A percentile compares a stretch with the other conserved stretches of the same genome.
Conservation (phyloP, 2,797 vertebrate genomes). For the Smutsia gigantea region DNA sequence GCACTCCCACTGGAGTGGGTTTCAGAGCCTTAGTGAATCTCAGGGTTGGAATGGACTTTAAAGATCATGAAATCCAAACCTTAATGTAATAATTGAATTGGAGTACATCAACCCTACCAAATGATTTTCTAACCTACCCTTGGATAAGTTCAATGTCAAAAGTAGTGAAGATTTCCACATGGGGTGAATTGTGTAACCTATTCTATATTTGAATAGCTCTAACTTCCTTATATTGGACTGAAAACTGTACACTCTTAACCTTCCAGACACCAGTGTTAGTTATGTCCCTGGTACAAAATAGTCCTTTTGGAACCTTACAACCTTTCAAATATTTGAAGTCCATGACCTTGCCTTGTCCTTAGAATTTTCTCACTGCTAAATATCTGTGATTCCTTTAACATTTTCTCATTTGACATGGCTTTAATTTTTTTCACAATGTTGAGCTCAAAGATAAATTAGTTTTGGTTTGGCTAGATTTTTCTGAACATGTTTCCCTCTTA, state of each 20-base stretch:
- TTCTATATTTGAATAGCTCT: background rate
- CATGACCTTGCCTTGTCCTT: background rate
- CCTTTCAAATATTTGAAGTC: conserved; percentile 31
- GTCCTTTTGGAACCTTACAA: background rate
- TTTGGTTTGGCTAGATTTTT: background rate
- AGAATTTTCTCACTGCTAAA: conserved; percentile 35
- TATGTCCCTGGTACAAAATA: background rate
- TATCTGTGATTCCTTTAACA: background rate
- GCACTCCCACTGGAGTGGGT: conserved; percentile 68
- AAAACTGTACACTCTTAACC: conserved; percentile 1
- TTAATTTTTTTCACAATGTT: conserved; percentile 30
- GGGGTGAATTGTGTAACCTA: background rate
- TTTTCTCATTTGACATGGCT: background rate
- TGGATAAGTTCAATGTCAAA: conserved; percentile 34
- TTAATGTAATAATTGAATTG: conserved; percentile 64
- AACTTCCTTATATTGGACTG: background rate
- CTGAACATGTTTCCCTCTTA: background rate
- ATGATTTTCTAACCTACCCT: conserved; percentile 46
- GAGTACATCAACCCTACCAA: conserved; percentile 61
- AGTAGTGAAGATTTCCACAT: conserved; percentile 43
- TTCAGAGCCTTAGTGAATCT: conserved; percentile 64
- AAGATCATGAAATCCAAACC: conserved; percentile 71
- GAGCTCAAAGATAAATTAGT: background rate
- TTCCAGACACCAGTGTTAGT: background rate
- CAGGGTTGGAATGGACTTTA: conserved; percentile 66